Evolutionary conservation across 2,797 vertebrate species (phyloP), one percentile per base, ranked within the genome.

Genomic region (Siniperca scherzeri): DNA sequence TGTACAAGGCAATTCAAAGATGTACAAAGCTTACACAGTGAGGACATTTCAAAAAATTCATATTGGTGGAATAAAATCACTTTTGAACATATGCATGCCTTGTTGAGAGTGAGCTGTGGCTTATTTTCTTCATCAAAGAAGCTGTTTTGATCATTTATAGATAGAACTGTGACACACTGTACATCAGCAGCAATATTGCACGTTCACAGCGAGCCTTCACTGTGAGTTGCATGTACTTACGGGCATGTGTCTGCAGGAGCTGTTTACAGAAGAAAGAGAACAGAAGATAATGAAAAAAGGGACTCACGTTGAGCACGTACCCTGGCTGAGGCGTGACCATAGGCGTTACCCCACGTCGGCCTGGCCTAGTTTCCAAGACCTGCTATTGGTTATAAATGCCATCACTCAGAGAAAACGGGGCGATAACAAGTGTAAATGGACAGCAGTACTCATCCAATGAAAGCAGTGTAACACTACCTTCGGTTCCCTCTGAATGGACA

Each of bases 41-140:
- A 82, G n/a, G 22, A 82, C 78, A 85, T 93, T 92, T 89, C 70
- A 90, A 80, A 78, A 81, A 83, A 84, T 22, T 74, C 16, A 48
- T 56, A 82, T 64, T 62, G 48, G 42, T 86, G 66, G 56, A 86
- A 84, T 71, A 82, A 86, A 90, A 83, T 65, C 22, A 14, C 56
- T 36, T 84, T 55, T 70, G 44, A 72, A 52, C 22, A 57, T n/a
- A 8, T 14, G 5, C 14, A 53, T 56, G 25, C 3, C 12, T 70
- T 22, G 9, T 25, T 67, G 21, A 33, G 17, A 42, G 38, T 57
- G 27, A 59, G 14, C 2, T 59, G 44, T 74, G 13, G 7, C 1
- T 77, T 53, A 2, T 75, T 74, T 55, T 2, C 27, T 83, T 60
- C 1, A 46, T 36, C 0, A 48, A 0, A 48, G 0, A 50, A 30